phyloP scores from a whole-genome alignment of 2,113 vertebrate species.

The Cephalopterus ornatus region DNA sequence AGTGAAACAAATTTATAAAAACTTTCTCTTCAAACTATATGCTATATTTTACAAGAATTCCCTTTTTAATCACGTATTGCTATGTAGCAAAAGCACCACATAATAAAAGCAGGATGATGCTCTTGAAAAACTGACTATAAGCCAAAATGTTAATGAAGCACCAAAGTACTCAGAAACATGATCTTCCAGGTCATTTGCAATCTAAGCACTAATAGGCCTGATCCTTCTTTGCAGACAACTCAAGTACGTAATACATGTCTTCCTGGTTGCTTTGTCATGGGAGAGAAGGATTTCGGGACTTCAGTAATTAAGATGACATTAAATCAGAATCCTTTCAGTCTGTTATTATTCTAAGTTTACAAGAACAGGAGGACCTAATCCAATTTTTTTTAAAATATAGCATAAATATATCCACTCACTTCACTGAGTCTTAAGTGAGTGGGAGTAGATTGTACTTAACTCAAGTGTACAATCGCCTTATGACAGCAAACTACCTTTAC shows the following conservation, averaged over 20 bases:
- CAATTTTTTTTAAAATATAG: neutral
- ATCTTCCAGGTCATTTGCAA: neutral
- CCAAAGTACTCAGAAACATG: neutral
- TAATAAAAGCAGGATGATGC: neutral
- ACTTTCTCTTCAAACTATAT: neutral
- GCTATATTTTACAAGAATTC: neutral
- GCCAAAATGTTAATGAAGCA: neutral
- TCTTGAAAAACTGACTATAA: neutral
- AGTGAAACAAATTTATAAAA: neutral
- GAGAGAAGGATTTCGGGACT: neutral
- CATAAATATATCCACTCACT: neutral
- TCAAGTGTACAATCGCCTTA: neutral
- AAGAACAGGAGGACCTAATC: neutral
- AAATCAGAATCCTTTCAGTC: neutral
- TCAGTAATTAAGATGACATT: neutral
- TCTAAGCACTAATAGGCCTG: neutral
- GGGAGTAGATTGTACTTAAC: neutral
- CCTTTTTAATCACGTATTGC: neutral
- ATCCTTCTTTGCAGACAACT: neutral
- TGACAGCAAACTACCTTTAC: neutral
- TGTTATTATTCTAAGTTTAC: neutral
- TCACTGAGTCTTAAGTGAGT: neutral
- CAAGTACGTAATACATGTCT: neutral
- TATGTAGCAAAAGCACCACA: neutral
- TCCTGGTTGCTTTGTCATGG: neutral